Evolutionary conservation across 2,797 vertebrate species (phyloP).

Genomic region (Xenentodon cancila): DNA sequence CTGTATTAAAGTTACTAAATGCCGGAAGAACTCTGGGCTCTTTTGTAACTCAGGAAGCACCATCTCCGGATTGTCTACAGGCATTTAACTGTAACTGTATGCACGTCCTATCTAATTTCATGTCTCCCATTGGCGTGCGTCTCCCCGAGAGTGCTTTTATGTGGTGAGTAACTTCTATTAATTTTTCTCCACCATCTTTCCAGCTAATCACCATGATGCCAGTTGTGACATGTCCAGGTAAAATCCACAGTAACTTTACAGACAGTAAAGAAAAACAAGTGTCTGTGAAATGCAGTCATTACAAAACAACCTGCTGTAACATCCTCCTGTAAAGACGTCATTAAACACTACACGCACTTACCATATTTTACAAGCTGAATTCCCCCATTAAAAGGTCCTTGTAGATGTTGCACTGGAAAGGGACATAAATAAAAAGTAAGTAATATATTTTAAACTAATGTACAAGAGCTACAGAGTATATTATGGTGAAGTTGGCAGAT

Average conservation of each 20-base stretch:
- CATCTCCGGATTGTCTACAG: slow-evolving; percentile 26
- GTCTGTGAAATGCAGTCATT: slow-evolving; percentile 10
- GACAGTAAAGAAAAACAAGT: slow-evolving; percentile 2
- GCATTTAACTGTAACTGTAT: slow-evolving; percentile 3
- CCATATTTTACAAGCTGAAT: no score
- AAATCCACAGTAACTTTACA: slow-evolving; percentile 15
- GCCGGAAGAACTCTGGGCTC: slow-evolving; percentile 13
- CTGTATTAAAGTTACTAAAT: slow-evolving; percentile 8
- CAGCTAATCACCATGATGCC: slow-evolving; percentile 36
- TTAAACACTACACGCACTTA: no score
- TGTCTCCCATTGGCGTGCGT: not conserved
- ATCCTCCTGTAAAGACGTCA: no score
- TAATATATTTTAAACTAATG: no score
- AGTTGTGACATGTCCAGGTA: slow-evolving; percentile 35
- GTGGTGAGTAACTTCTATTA: slow-evolving; percentile 49
- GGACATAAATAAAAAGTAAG: no score
- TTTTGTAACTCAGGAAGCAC: slow-evolving; percentile 19
- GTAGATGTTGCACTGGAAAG: no score
- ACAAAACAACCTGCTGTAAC: slow-evolving; percentile 11
- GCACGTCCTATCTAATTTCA: slow-evolving; percentile 8
- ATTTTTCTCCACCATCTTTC: slow-evolving; percentile 38
- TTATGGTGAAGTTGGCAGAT: no score
- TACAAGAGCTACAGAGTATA: no score
- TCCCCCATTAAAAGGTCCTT: no score
- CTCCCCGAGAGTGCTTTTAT: not conserved